Evolutionary conservation across 2,113 vertebrate genomes (phyloP), one percentile per base, ranked within the genome.

Genomic region (Gadus chalcogrammus): DNA sequence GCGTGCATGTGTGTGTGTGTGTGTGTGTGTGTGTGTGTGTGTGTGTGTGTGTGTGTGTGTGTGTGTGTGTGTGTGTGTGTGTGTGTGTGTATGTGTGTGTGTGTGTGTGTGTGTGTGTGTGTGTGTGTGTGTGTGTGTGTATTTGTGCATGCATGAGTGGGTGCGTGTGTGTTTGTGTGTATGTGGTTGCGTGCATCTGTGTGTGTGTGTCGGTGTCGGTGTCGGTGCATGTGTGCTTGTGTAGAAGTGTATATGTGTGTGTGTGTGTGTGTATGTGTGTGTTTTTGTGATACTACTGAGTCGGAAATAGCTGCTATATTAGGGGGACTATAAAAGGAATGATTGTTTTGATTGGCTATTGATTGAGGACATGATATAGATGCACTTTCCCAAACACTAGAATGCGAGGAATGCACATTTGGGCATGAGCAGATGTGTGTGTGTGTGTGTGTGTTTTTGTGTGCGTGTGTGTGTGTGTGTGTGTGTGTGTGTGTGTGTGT

Each of bases 271-370:
- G 58, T 15, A 11, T 31, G 52, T 42, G 38, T 42, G 38, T 42
- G 38, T 42, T 1, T 42, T 5, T 42, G 38, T 48, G 42, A 48
- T 48, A 13, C 42, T 9, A 48, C 7, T 48, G 42, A 13, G 42
- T 48, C 42, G 42, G 38, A 42, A 53, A 70, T 63, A 80, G 61
- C 65, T 70, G 63, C 67, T 77, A 77, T 82, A 76, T 84, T 83
- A 80, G 69, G 60, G 42, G 83, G 82, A 84, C 84, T 87, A 87
- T 87, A 86, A 88, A 82, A 79, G 76, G 85, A 82, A 90, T 89
- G 88, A 90, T 84, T 84, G 83, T 83, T 89, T 85, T 90, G 87
- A 92, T 90, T 91, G 78, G 87, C 76, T 90, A 91, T 90, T 86
- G 90, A 90, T 90, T 86, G 71, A 80, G 68, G 72, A 78, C 71